Evolutionary conservation across 2,113 vertebrate species (phyloP).

Genomic region (Taurulus bubalis): DNA sequence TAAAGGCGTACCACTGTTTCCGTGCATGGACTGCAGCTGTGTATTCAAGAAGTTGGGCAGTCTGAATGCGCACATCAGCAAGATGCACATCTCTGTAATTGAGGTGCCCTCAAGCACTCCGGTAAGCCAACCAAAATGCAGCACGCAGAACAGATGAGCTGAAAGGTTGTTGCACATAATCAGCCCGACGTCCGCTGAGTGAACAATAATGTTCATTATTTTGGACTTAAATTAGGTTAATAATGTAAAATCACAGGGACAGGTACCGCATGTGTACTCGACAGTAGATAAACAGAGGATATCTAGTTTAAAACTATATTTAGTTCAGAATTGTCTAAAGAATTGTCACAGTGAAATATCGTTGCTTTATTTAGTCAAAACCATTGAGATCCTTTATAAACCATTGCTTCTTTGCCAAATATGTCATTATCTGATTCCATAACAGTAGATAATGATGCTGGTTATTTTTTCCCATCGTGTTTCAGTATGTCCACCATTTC

Average conservation of each 20-base stretch:
- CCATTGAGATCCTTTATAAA: not conserved
- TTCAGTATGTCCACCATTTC: not conserved
- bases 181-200: not conserved
- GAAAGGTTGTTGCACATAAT: not conserved
- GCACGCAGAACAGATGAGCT: not conserved
- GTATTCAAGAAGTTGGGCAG: conserved; percentile 97
- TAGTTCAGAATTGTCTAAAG: not conserved
- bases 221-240: not conserved
- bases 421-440: not conserved
- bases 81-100: conserved; percentile 95
- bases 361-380: not conserved
- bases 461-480: not conserved
- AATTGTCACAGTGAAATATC: not conserved
- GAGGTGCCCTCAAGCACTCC: conserved; percentile 85
- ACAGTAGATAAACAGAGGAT: not conserved
- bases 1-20: conserved; percentile 92
- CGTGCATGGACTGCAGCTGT: conserved; percentile 97
- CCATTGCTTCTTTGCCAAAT: not conserved
- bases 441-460: not conserved
- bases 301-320: not conserved
- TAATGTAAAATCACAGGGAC: not conserved
- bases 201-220: not conserved
- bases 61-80: conserved; percentile 98
- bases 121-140: conserved; percentile 78
- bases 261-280: not conserved